Conservation (phyloP, 2,113 vertebrate species). For the Lophura nycthemera region DNA sequence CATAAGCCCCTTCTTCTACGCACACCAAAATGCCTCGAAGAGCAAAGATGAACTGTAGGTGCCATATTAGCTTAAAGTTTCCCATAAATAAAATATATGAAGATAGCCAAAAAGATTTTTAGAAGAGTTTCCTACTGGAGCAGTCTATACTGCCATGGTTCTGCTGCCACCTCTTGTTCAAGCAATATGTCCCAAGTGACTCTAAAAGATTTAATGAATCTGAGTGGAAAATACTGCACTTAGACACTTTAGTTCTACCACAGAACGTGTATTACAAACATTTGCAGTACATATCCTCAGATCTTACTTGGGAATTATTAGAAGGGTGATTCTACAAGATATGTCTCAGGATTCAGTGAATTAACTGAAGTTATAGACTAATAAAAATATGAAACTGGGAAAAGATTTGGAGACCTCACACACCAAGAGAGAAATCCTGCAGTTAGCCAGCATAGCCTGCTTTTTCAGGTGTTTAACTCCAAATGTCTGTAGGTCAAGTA, state of each 20-base stretch:
- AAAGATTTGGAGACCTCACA: background rate
- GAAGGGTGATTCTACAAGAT: background rate
- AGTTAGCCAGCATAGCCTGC: background rate
- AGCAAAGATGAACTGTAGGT: background rate
- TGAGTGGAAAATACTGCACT: background rate
- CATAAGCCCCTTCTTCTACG: background rate
- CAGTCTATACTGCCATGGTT: fast-evolving
- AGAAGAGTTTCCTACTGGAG: background rate
- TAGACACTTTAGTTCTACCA: background rate
- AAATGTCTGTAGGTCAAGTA: background rate
- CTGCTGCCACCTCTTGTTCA: background rate
- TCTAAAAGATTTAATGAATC: background rate
- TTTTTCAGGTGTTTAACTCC: background rate
- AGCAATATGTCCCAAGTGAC: background rate
- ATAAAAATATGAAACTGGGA: background rate
- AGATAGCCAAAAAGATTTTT: background rate
- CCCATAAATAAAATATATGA: background rate
- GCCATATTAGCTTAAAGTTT: background rate
- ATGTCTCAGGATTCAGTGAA: background rate
- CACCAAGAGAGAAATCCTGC: background rate
- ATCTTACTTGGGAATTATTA: background rate
- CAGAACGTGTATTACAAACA: background rate
- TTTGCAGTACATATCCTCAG: background rate
- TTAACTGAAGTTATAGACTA: background rate
- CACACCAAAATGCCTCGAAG: background rate